Percentiles rank a stretch among this genome's conserved stretches.
Evolutionary conservation across 92 coral and sea anemone genomes (phyloP).

Genomic region (Isaurus tuberculatus): DNA sequence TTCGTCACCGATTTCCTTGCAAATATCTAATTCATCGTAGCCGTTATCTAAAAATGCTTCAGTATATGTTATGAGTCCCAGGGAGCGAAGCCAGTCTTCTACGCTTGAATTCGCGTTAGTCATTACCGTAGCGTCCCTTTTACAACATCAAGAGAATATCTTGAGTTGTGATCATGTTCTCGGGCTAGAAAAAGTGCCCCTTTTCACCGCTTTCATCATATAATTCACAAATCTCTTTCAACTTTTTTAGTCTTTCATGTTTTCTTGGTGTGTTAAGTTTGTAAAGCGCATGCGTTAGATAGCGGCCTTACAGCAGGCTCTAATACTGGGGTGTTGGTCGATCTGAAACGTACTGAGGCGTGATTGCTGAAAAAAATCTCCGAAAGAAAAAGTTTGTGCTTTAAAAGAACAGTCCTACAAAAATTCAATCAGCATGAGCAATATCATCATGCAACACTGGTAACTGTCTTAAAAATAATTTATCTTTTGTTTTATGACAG

Average conservation of each 20-base stretch:
- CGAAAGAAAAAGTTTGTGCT: neutral
- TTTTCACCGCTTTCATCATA: constrained; percentile 26
- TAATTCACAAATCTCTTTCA: neutral
- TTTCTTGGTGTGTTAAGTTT: neutral
- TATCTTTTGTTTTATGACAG: neutral
- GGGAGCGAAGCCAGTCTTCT: constrained; percentile 98
- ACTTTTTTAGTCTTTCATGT: neutral
- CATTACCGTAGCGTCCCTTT: constrained; percentile 9
- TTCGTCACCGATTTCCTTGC: constrained; percentile 97
- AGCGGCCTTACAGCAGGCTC: constrained; percentile 53
- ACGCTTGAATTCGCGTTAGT: constrained; percentile 48
- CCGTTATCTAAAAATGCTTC: constrained; percentile 98
- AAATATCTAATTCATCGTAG: constrained; percentile 96
- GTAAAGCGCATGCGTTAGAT: constrained; percentile 41
- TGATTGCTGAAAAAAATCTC: neutral
- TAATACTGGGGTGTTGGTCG: neutral
- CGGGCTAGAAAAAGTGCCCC: constrained; percentile 21
- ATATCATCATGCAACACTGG: neutral
- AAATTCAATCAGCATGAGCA: neutral
- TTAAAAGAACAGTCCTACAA: neutral
- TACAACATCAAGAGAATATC: constrained; percentile 40
- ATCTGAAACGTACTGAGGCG: constrained; percentile 23
- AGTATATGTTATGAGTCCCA: constrained; percentile 91
- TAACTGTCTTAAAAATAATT: neutral
- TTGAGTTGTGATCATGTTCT: constrained; percentile 42